Conservation (phyloP, 2,888 invertebrate genomes). For the Caenorhabditis virilis region DNA sequence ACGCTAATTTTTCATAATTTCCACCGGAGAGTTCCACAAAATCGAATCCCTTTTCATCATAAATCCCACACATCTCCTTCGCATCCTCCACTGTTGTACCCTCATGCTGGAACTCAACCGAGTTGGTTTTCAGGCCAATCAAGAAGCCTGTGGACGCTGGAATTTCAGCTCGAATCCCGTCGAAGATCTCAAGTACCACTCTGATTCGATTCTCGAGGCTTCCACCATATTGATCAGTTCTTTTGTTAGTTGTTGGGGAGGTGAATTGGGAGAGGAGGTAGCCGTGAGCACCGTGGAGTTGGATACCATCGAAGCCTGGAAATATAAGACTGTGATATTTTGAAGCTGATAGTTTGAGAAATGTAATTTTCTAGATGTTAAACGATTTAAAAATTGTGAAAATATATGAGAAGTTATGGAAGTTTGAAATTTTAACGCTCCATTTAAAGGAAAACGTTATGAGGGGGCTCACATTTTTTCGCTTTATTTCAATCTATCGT, state of each 20-base stretch:
- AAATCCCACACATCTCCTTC: slow-evolving; percentile 22
- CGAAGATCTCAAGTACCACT: slow-evolving; percentile 51
- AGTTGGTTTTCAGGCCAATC: slow-evolving; percentile 58
- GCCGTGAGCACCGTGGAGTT: slow-evolving; percentile 59
- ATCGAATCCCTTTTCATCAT: slow-evolving; percentile 47
- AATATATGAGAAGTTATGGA: too few species aligned
- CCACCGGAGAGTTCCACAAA: slow-evolving; percentile 62
- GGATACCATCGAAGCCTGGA: slow-evolving; percentile 59
- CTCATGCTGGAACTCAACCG: slow-evolving; percentile 56
- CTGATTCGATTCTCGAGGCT: slow-evolving; percentile 46
- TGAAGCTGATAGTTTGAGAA: too few species aligned
- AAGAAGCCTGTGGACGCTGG: slow-evolving; percentile 48
- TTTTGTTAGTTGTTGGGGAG: slow-evolving; percentile 57
- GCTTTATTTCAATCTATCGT: too few species aligned
- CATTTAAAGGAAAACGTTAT: too few species aligned
- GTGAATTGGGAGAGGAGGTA: slow-evolving; percentile 59
- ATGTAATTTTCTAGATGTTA: too few species aligned
- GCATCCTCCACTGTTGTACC: slow-evolving; percentile 52
- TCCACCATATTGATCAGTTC: slow-evolving; percentile 59
- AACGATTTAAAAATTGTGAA: too few species aligned
- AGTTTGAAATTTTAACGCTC: too few species aligned
- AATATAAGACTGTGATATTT: too few species aligned
- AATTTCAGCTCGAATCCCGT: slow-evolving; percentile 48
- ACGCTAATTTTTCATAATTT: slow-evolving; percentile 51
- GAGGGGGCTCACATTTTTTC: too few species aligned